Conservation (phyloP, 2,113 vertebrate genomes). For the Leucopsar rothschildi region DNA sequence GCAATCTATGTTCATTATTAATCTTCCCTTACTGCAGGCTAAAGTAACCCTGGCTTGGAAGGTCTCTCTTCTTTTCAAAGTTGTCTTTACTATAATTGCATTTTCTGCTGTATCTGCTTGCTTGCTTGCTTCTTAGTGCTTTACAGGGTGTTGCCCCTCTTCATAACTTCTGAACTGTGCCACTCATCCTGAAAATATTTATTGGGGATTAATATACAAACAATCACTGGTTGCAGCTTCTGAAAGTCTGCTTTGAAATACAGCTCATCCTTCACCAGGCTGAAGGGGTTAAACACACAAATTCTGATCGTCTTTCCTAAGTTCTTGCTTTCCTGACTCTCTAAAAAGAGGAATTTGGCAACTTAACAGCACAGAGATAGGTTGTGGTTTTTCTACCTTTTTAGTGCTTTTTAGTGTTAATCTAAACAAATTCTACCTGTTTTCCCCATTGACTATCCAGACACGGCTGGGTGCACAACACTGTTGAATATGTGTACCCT, state of each 20-base stretch:
- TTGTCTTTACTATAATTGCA: neutral
- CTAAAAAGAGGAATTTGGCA: neutral
- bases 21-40: conserved; percentile 26
- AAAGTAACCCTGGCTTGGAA: conserved; percentile 8
- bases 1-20: conserved; percentile 20
- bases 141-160: neutral
- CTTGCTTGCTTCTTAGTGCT: neutral
- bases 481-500: neutral
- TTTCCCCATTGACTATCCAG: neutral
- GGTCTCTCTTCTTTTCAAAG: neutral
- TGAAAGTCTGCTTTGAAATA: neutral
- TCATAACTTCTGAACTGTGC: neutral
- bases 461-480: neutral
- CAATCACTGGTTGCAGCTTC: neutral
- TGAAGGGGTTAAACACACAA: neutral
- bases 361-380: neutral
- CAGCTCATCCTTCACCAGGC: neutral
- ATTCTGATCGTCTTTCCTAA: neutral
- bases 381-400: neutral
- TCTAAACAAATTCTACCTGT: neutral
- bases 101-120: neutral
- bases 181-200: neutral
- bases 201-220: neutral
- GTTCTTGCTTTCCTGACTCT: neutral
- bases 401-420: neutral